phyloP scores from a whole-genome alignment of 2,888 invertebrate genomes.

The Sarcophaga caerulescens region DNA sequence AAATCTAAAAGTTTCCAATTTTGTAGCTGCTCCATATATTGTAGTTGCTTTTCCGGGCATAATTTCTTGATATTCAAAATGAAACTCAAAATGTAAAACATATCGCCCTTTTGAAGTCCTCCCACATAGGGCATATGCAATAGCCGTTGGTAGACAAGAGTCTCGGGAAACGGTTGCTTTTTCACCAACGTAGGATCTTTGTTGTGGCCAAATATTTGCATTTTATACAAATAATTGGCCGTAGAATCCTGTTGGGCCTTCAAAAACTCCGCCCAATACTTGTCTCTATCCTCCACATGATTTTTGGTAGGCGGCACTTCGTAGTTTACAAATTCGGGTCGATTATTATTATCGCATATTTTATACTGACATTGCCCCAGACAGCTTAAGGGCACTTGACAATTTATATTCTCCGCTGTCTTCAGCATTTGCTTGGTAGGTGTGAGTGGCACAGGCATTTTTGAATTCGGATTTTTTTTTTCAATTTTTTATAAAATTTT shows the following conservation, averaged over 20 bases:
- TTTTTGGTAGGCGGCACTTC: not conserved
- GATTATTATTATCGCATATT: not conserved
- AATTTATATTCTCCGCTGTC: not conserved
- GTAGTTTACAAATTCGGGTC: not conserved
- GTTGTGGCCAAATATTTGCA: constrained; percentile 13
- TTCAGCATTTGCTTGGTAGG: constrained; percentile 16
- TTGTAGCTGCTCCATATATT: constrained; percentile 34
- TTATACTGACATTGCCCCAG: constrained; percentile 30
- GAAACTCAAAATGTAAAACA: constrained; percentile 55
- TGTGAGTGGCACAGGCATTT: not conserved
- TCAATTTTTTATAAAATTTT: too few relatives aligned
- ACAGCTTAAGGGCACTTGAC: constrained; percentile 18
- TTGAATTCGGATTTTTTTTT: not conserved
- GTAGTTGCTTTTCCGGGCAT: not conserved
- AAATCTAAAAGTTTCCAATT: constrained; percentile 6
- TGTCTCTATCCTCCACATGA: constrained; percentile 11
- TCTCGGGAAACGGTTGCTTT: not conserved
- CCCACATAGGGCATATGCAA: constrained; percentile 34
- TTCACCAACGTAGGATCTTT: constrained; percentile 40
- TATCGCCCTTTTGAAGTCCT: not conserved
- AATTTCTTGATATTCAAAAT: constrained; percentile 40
- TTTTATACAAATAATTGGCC: constrained; percentile 52
- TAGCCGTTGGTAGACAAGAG: constrained; percentile 16
- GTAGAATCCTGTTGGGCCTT: constrained; percentile 40
- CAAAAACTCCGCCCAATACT: constrained; percentile 47